A percentile compares a stretch with the other conserved stretches of the same genome.
These are phyloP conservation scores for Dendrolimus houi DNA, from an alignment of 2,888 invertebrate genomes.

Conservation along the genomic window DNA sequence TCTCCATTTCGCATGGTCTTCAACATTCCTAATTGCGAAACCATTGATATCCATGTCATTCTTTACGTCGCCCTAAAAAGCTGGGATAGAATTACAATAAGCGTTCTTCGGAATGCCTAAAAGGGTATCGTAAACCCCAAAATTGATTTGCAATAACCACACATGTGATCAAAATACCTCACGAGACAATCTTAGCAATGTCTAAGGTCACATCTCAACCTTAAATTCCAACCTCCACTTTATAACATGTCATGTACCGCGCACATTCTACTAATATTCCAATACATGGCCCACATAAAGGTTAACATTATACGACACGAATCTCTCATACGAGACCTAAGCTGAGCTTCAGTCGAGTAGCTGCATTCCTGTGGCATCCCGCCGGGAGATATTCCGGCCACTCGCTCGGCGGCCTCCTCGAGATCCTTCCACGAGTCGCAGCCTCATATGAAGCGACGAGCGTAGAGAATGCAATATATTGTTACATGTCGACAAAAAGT, in stretches of 20 bases:
- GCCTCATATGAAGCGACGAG: neutral
- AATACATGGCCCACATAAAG: neutral
- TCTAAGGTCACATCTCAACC: neutral
- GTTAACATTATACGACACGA: neutral
- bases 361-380: constrained; percentile 5
- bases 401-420: neutral
- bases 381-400: constrained; percentile 2
- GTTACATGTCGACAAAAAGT: no score
- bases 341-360: neutral
- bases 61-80: no score
- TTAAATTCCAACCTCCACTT: neutral
- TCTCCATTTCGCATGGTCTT: no score
- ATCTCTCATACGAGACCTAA: neutral
- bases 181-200: neutral
- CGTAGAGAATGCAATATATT: neutral
- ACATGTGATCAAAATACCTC: neutral
- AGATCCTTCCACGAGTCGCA: neutral
- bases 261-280: neutral
- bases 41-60: no score
- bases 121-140: neutral
- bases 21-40: no score
- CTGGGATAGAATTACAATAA: no score
- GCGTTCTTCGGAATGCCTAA: neutral
- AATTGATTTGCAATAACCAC: neutral
- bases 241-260: neutral